A percentile compares a stretch with the other conserved stretches of the same genome.
phyloP scores from a whole-genome alignment of 2,888 invertebrate genomes.

The Conchocele bisecta region DNA sequence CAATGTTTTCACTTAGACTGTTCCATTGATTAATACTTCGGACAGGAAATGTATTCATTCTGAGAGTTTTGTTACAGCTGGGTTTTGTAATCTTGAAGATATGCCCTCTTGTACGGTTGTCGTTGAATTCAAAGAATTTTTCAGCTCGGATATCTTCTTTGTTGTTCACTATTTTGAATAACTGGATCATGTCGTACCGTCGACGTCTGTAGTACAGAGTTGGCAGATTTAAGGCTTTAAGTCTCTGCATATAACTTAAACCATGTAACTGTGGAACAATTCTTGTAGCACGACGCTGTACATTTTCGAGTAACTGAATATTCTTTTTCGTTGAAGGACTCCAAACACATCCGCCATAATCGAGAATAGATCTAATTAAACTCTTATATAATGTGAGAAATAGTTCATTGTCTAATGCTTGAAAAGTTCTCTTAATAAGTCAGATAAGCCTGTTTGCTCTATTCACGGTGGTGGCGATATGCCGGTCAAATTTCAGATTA shows the following conservation, averaged over 20 bases:
- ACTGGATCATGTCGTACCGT: slow-evolving; percentile 25
- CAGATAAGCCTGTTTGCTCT: slow-evolving; percentile 16
- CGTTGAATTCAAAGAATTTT: slow-evolving; percentile 9
- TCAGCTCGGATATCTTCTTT: background rate
- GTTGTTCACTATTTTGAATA: slow-evolving; percentile 7
- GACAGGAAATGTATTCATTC: background rate
- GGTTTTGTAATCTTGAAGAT: slow-evolving; percentile 9
- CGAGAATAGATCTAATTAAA: background rate
- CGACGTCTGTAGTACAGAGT: slow-evolving; percentile 14
- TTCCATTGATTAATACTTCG: slow-evolving; percentile 4
- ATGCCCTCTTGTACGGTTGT: slow-evolving; percentile 16
- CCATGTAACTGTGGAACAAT: slow-evolving; percentile 16
- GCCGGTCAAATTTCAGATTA: too few relatives aligned
- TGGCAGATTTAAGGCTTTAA: slow-evolving; percentile 21
- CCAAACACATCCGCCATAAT: slow-evolving; percentile 6
- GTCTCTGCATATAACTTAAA: slow-evolving; percentile 9
- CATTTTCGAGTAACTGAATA: slow-evolving; percentile 15
- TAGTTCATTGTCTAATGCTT: slow-evolving; percentile 1
- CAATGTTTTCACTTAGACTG: slow-evolving; percentile 4
- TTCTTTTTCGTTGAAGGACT: slow-evolving; percentile 13
- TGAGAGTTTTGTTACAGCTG: too few relatives aligned
- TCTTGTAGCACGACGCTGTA: slow-evolving; percentile 16
- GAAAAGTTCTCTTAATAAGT: slow-evolving; percentile 11
- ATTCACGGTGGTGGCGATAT: too few relatives aligned
- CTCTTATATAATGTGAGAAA: slow-evolving; percentile 2